Conservation (phyloP, 2,888 invertebrate species). For the Meloe dianella region DNA sequence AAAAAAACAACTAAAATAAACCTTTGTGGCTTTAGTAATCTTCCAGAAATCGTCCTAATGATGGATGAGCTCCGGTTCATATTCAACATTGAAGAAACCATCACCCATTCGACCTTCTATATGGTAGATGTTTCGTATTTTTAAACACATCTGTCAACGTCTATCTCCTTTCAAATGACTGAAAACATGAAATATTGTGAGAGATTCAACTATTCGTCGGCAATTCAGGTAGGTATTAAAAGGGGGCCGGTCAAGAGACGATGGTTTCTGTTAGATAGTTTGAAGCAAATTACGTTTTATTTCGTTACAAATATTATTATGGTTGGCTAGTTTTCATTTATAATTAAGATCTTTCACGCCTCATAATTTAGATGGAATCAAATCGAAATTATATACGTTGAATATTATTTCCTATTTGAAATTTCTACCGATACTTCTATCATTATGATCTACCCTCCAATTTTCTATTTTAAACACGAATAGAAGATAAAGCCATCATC, state of each 20-base stretch:
- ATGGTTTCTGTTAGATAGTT: too few relatives aligned
- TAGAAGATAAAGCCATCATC: slow-evolving; percentile 3
- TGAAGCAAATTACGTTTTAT: neutral
- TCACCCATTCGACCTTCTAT: neutral
- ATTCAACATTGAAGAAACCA: neutral
- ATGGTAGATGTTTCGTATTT: neutral
- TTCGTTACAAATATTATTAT: neutral
- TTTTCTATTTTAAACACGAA: neutral
- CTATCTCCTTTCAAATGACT: neutral
- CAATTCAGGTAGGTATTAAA: neutral
- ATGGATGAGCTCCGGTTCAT: slow-evolving; percentile 3
- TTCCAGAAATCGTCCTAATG: slow-evolving; percentile 5
- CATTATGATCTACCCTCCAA: neutral
- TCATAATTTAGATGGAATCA: neutral
- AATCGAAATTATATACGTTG: neutral
- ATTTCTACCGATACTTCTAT: neutral
- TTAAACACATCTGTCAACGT: slow-evolving; percentile 5
- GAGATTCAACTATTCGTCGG: neutral
- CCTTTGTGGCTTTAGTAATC: neutral
- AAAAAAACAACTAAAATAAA: too few relatives aligned
- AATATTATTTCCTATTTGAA: neutral
- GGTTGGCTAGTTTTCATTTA: neutral
- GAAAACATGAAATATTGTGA: neutral
- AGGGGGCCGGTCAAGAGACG: too few relatives aligned
- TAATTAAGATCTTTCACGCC: slow-evolving; percentile 9